Evolutionary conservation across 2,113 vertebrate genomes (phyloP).

Genomic region (Psittacus erithacus): DNA sequence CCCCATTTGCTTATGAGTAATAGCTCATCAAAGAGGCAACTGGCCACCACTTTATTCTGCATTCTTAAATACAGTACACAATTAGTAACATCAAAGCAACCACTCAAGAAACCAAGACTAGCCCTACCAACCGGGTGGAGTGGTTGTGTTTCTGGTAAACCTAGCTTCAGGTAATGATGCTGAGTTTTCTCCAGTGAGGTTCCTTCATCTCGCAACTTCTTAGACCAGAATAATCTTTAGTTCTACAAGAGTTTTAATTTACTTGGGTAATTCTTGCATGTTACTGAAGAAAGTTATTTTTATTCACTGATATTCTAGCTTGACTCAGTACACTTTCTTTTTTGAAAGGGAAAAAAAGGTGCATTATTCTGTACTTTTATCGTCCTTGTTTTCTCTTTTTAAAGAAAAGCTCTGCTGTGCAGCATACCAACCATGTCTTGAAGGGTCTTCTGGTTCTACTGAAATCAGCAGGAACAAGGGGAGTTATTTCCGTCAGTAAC

Average conservation of each 20-base stretch:
- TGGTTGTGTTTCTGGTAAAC: neutral
- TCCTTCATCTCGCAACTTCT: neutral
- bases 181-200: neutral
- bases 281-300: neutral
- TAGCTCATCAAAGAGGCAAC: neutral
- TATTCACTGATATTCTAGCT: neutral
- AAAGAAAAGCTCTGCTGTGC: neutral
- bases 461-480: neutral
- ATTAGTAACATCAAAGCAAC: slow-evolving; percentile 37
- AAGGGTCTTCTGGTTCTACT: neutral
- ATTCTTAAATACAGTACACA: neutral
- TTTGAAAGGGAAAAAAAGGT: neutral
- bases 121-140: neutral
- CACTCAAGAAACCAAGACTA: neutral
- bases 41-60: neutral
- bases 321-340: neutral
- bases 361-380: neutral
- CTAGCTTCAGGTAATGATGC: neutral
- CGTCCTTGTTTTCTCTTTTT: neutral
- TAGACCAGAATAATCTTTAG: neutral
- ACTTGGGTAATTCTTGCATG: neutral
- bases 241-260: neutral
- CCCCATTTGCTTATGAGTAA: neutral
- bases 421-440: neutral
- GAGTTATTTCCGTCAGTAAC: fast-evolving